Evolutionary conservation across 2,888 invertebrate species (phyloP), one percentile per base, ranked within the genome.

Genomic region (Homarus gammarus): DNA sequence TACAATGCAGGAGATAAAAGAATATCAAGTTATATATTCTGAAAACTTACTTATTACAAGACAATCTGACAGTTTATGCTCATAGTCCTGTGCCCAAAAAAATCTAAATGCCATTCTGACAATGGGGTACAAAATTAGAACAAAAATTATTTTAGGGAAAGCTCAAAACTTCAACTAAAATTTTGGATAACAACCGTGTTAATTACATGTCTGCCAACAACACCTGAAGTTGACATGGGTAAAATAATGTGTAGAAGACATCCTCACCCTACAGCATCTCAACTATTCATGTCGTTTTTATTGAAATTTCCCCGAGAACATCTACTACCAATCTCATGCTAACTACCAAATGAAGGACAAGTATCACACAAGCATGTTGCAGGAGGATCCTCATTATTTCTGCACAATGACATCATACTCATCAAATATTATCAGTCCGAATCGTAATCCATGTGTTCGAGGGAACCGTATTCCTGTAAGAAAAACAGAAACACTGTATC

Each of bases 371-470:
- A 31, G 15, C 49, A 27, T 44, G 44, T 15, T 31, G 77, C 77
- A 27, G 31, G 40, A 77, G 31, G 36, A 49, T 31, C 33, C 31
- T 73, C 3, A 31, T 49, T 36, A 44, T 2, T 64, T 36, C 38
- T 33, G 64, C 64, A 64, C 6, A 27, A 15, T 18, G 27, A 5
- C 27, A 27, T 64, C 27, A 27, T 64, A 27, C 64, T 64, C 6
- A 64, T 64, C 31, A 64, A 27, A n/a, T 64, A 27, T 64, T 87
- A 87, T 70, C 44, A 56, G 31, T 87, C 79, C 27, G 81, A 79
- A 38, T 87, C 87, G 27, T 49, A 70, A 51, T 87, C 87, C 87
- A 87, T 87, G 64, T 75, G 61, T 40, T 87, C 87, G 31, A 87
- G 49, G 40, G 87, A 75, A 8, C 87, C 87, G 36, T 82, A 56